Percentiles rank a stretch among this genome's conserved stretches.
phyloP scores from a whole-genome alignment of 1,140 invertebrate species.

The Leptinotarsa texana region DNA sequence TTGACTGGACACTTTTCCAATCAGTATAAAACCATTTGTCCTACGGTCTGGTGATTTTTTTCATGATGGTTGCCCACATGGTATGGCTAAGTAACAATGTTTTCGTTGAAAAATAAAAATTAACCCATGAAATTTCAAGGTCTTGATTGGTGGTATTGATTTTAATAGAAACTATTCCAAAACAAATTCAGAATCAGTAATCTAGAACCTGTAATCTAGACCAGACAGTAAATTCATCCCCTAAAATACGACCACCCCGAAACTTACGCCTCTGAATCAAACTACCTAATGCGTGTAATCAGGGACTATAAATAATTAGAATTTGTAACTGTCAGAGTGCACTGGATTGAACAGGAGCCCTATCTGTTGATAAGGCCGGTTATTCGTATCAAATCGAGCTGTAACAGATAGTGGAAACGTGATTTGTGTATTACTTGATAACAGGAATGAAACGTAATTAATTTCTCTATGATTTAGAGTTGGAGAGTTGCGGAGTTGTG shows the following conservation, averaged over 20 bases:
- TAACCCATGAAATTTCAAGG: too few relatives aligned
- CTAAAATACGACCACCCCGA: constrained; percentile 16
- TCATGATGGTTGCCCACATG: too few relatives aligned
- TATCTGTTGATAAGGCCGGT: constrained; percentile 32
- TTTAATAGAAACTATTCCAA: too few relatives aligned
- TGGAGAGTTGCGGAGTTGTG: constrained; percentile 18
- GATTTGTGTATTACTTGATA: constrained; percentile 52
- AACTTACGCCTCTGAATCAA: background rate
- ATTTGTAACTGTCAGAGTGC: constrained; percentile 39
- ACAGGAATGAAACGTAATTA: constrained; percentile 50
- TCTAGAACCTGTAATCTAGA: too few relatives aligned
- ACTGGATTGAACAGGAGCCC: constrained; percentile 18
- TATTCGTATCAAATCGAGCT: constrained; percentile 48
- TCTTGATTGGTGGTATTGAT: too few relatives aligned
- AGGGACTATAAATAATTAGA: constrained; percentile 38
- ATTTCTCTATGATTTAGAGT: constrained; percentile 46
- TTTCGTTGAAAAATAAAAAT: too few relatives aligned
- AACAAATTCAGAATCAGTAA: too few relatives aligned
- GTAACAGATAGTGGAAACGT: constrained; percentile 44
- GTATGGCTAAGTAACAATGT: too few relatives aligned
- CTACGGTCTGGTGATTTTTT: too few relatives aligned
- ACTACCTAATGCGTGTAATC: constrained; percentile 31
- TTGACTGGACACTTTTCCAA: too few relatives aligned
- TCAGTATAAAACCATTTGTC: too few relatives aligned
- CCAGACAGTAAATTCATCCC: constrained; percentile 5